A percentile compares a stretch with the other conserved stretches of the same genome.
Evolutionary conservation across 1,140 invertebrate species (phyloP).

Genomic region (Sitobion miscanthi): DNA sequence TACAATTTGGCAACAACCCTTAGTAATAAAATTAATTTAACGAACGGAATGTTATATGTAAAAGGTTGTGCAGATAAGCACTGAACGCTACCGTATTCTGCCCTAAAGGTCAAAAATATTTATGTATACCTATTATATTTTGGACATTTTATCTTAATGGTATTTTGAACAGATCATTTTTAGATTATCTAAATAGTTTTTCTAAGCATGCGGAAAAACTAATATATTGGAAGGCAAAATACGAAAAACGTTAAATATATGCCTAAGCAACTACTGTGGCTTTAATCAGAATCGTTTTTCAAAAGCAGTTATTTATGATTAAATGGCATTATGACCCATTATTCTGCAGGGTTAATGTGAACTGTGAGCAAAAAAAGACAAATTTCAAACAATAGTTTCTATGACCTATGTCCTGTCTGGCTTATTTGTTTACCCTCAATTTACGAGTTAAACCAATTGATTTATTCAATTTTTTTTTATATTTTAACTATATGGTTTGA

Average conservation of each 20-base stretch:
- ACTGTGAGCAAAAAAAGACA: not conserved
- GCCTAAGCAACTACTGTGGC: not conserved
- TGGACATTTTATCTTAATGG: not conserved
- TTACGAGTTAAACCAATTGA: not conserved
- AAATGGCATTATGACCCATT: not conserved
- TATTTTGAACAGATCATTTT: not conserved
- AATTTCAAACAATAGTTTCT: not conserved
- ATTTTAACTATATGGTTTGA: not conserved
- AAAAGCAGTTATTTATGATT: not conserved
- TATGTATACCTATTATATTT: not conserved
- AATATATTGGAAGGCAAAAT: not conserved
- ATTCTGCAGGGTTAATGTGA: not conserved
- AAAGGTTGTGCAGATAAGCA: not conserved
- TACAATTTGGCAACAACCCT: not conserved
- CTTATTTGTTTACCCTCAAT: not conserved
- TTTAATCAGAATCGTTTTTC: not conserved
- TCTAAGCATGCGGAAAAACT: not conserved
- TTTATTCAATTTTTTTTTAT: not conserved
- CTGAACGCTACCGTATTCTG: not conserved
- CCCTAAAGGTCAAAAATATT: not conserved
- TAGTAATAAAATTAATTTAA: not conserved
- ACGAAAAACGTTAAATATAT: not conserved
- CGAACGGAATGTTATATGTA: not conserved
- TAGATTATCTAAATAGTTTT: not conserved
- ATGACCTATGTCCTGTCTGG: not conserved